A percentile compares a stretch with the other conserved stretches of the same genome.
phyloP scores from a whole-genome alignment of 2,888 invertebrate species.

The Hirtodrosophila trivittata region DNA sequence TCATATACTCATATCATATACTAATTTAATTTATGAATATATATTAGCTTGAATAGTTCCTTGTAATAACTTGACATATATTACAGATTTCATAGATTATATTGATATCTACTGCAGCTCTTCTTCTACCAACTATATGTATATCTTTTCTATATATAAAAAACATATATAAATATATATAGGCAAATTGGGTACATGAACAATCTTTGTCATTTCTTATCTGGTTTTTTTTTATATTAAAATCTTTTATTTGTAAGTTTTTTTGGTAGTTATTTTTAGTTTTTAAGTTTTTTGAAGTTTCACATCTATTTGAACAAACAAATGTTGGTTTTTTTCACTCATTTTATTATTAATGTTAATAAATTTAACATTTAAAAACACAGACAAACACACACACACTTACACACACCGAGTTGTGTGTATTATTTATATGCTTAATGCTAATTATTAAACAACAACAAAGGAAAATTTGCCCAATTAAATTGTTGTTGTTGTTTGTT shows the following conservation, averaged over 20 bases:
- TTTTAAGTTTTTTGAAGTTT: background rate
- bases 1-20: no score
- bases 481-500: slow-evolving; percentile 36
- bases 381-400: slow-evolving; percentile 9
- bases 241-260: slow-evolving; percentile 3
- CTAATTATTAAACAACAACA: slow-evolving; percentile 51
- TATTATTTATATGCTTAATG: slow-evolving; percentile 46
- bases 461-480: slow-evolving; percentile 61
- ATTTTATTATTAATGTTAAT: slow-evolving; percentile 31
- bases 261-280: slow-evolving; percentile 1
- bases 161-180: slow-evolving; percentile 6
- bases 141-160: no score
- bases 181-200: slow-evolving; percentile 25
- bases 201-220: slow-evolving; percentile 28
- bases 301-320: slow-evolving; percentile 8
- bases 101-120: no score
- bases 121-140: no score
- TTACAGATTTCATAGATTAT: no score
- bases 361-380: slow-evolving; percentile 37
- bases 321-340: no score
- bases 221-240: slow-evolving; percentile 10
- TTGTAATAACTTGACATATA: no score
- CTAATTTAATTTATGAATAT: no score
- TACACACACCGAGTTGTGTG: background rate
- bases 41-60: no score